Evolutionary conservation across 1,140 invertebrate genomes (phyloP), one percentile per base, ranked within the genome.

Genomic region (Oncopeltus fasciatus): DNA sequence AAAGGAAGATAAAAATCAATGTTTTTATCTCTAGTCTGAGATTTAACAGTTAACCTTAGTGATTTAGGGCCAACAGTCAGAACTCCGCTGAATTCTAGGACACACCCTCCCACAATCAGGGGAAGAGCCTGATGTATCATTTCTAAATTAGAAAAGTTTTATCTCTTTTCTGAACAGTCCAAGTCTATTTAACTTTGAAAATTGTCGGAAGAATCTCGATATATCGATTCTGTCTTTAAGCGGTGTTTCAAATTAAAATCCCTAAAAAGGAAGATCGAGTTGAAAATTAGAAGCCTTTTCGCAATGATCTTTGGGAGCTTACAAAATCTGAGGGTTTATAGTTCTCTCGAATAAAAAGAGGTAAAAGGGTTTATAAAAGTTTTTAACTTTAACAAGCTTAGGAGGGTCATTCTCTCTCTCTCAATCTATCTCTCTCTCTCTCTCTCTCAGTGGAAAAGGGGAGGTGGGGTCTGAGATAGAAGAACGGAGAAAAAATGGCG

Each of bases 311-410:
- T 27, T 26, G 2, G 2, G 26, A 53, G 49, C 49, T 53, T 24
- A 53, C 49, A 14, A 26, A 24, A 53, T 53, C 49, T 24, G 20
- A 53, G 24, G 18, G 24, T 53, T 53, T 53, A 53, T 53, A 53
- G 49, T 53, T 53, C 26, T 53, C 49, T 14, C 26, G 4, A 27
- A 53, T 18, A 53, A 24, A 26, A 53, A 53, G 49, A 53, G 24
- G 49, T 53, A 46, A 53, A 53, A 26, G 49, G 49, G 49, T 53
- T 53, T 53, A 53, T 53, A 53, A 53, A 53, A 53, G 49, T 53
- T 53, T 53, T 53, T 53, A 53, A 53, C 49, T 53, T 53, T 53
- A 53, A 53, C 49, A 53, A 53, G 49, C 49, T 53, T 53, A 53
- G 24, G 49, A 53, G 26, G 49, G 49, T n/a, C n/a, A n/a, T n/a